Conservation (phyloP, 1,140 invertebrate species). For the Diabrotica undecimpunctata region DNA sequence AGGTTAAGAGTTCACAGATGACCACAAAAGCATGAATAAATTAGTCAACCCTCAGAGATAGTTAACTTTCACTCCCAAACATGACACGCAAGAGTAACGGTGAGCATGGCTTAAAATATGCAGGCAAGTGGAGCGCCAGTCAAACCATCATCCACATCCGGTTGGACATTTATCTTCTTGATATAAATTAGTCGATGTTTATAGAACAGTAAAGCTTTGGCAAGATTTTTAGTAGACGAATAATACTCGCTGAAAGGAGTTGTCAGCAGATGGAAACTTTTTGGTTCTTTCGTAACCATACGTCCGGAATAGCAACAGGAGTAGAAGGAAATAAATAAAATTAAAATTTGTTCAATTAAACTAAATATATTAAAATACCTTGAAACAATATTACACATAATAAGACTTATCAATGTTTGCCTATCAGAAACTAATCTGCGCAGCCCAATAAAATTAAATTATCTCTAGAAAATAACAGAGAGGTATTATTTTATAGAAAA, state of each 20-base stretch:
- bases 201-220: not conserved
- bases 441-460: no score
- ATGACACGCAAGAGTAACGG: conserved; percentile 3
- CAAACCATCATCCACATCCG: conserved; percentile 8
- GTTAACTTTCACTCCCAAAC: not conserved
- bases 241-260: not conserved
- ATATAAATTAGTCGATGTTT: conserved; percentile 3
- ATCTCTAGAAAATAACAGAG: no score
- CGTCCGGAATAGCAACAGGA: not conserved
- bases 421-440: no score
- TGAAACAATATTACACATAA: no score
- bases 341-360: no score
- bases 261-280: not conserved
- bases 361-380: no score
- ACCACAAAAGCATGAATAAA: conserved; percentile 8
- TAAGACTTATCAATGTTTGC: no score
- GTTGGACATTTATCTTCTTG: conserved; percentile 10
- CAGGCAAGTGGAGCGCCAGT: conserved; percentile 4
- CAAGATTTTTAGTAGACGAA: not conserved
- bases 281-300: not conserved
- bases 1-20: conserved; percentile 7
- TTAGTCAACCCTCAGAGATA: conserved; percentile 4
- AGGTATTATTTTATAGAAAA: no score
- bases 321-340: no score
- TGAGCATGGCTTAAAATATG: conserved; percentile 4